Evolutionary conservation across 2,797 vertebrate species (phyloP).

Genomic region (Acanthurus tractus): DNA sequence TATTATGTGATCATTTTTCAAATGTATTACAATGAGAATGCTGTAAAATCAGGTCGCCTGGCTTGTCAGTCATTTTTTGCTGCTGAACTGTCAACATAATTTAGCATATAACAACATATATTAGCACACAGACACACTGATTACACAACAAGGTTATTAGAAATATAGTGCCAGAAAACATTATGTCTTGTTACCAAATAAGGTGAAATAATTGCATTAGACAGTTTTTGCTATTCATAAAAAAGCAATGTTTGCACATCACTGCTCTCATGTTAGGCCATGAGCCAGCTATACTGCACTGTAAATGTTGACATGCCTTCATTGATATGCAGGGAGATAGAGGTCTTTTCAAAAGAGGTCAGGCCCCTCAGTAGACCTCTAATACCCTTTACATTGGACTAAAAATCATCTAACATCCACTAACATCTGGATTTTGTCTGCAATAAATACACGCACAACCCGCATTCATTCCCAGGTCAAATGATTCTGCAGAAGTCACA

Average conservation of each 20-base stretch:
- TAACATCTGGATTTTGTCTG: too few species aligned
- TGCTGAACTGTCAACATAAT: constrained; percentile 25
- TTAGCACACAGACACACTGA: constrained; percentile 1
- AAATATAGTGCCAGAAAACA: constrained; percentile 9
- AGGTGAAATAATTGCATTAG: background rate
- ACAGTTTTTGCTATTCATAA: constrained; percentile 4
- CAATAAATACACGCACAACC: too few species aligned
- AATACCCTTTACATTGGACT: too few species aligned
- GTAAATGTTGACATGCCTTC: background rate
- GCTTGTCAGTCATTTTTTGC: background rate
- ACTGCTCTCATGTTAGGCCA: background rate
- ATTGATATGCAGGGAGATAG: background rate
- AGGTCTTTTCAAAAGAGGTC: background rate
- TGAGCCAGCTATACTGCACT: background rate
- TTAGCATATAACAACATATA: constrained; percentile 24
- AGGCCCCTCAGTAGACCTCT: background rate
- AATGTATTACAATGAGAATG: constrained; percentile 5
- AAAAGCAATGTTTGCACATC: background rate
- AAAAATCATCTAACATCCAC: too few species aligned
- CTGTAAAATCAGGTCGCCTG: background rate
- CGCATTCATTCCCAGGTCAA: too few species aligned
- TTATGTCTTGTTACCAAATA: constrained; percentile 13
- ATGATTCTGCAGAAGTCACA: too few species aligned
- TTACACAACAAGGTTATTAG: constrained; percentile 24
- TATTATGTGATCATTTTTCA: constrained; percentile 6